Evolutionary conservation across 2,113 vertebrate species (phyloP), one percentile per base, ranked within the genome.

Genomic region (Tragelaphus scriptus): DNA sequence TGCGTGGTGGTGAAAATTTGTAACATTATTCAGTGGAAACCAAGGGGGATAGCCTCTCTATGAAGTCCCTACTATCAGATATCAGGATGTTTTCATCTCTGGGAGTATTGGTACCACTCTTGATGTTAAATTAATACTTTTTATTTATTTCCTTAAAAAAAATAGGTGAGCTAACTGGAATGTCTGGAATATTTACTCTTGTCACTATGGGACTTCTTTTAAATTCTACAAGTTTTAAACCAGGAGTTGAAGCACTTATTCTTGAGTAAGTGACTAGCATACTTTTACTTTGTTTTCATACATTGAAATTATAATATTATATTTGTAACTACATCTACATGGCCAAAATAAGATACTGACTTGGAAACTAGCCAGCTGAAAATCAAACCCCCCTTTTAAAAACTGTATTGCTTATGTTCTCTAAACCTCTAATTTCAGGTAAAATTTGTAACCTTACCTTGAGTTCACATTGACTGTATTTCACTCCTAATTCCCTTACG

Each of bases 141-240:
- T 26, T 75, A n/a, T 58, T 79, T 88, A 36, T 94, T 95, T 93
- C 26, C 32, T 94, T 91, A 47, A 21, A 61, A 61, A 97, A 95
- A 96, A 94, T 51, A 98, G 98, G 96, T 92, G 71, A 98, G 8
- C 25, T 95, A 11, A 1, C n/a, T 63, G 91, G 91, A 68, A 93
- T 97, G 84, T 98, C 98, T 90, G 98, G 98, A 95, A 94, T 97
- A 85, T 86, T 97, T 71, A 94, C 97, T 2, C n/a, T 98, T 84
- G 32, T 92, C 7, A 68, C 58, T 85, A 94, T 98, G 32, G 97
- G 97, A 82, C 97, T 98, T 61, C 87, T 97, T 82, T 91, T 98
- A 95, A 98, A 96, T 95, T 98, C 98, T 58, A 95, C 93, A 85
- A 97, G 89, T 88, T 97, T 98, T 88, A 98, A 97, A 94, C 94